Evolutionary conservation across 2,113 vertebrate genomes (phyloP), one percentile per base, ranked within the genome.

Genomic region (Meleagris gallopavo): DNA sequence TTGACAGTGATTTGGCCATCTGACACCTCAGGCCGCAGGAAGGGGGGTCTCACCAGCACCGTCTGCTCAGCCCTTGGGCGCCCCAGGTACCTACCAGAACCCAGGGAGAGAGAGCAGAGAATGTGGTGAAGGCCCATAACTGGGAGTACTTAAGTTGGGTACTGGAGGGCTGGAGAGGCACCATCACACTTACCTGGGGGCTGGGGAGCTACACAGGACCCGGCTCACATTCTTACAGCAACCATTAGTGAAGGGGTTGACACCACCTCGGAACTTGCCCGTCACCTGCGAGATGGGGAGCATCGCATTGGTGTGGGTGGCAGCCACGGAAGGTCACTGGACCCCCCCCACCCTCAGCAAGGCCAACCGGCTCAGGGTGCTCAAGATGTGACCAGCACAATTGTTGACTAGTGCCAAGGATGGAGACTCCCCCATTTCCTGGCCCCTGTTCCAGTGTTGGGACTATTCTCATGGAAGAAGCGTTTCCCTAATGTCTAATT

Each of bases 201-300:
- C 99, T 5, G 98, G 98, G 38, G 99, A 99, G 93, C 99, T 99
- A 95, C 99, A 99, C 30, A 99, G 99, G 8, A 99, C 98, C 52
- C 98, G 98, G 88, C 98, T 98, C 95, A 99, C 98, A 5, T 99
- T 99, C 94, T 97, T 99, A 95, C 97, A 97, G 95, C 99, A 99
- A 94, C 99, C 99, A 0, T 99, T 98, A 89, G 99, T 99, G 97
- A 99, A 99, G 61, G 99, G 99, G 93, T 99, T 99, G 81, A 99
- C 99, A 0, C 99, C 99, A 32, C 99, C 99, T 0, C 99, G 98
- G 97, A 99, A 99, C 97, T 99, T 99, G 91, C 99, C 99, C 0
- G 99, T 99, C 94, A 99, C 99, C 99, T 99, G 88, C 1, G 8
- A 45, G 30, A 86, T 0, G 5, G 41, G 45, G 27, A 61, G 61